Evolutionary conservation across 2,797 vertebrate species (phyloP).

Genomic region (Bryconaethiops microstoma): DNA sequence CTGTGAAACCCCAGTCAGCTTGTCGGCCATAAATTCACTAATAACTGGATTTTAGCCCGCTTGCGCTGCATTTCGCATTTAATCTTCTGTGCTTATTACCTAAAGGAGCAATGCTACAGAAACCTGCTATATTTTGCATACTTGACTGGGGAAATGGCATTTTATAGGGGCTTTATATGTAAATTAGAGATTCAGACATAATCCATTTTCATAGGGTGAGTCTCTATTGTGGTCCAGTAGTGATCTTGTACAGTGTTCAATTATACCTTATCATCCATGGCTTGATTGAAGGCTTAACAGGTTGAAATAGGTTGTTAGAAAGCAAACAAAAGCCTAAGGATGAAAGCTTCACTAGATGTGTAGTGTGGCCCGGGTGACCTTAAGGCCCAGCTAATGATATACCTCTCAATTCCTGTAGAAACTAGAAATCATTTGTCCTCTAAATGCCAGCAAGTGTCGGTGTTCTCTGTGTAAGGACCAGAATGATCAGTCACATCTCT

Average conservation of each 20-base stretch:
- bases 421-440: not conserved
- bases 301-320: not conserved
- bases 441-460: not conserved
- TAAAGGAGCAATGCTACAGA: constrained; percentile 9
- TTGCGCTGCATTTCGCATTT: not conserved
- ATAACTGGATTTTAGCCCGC: constrained; percentile 36
- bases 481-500: not conserved
- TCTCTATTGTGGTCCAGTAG: not conserved
- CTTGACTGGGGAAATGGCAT: not conserved
- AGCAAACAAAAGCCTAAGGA: too few species aligned
- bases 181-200: not conserved
- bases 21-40: constrained; percentile 68
- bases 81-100: not conserved
- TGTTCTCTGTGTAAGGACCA: not conserved
- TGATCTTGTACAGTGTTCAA: not conserved
- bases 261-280: not conserved
- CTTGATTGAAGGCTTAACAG: not conserved
- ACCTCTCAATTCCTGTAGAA: not conserved
- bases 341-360: not conserved
- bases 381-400: not conserved
- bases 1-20: constrained; percentile 70
- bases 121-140: not conserved
- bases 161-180: not conserved
- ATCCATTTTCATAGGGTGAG: not conserved
- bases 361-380: not conserved